These are phyloP conservation scores for Nemotelus nigrinus DNA, from an alignment of 2,888 invertebrate genomes.

Conservation along the genomic window DNA sequence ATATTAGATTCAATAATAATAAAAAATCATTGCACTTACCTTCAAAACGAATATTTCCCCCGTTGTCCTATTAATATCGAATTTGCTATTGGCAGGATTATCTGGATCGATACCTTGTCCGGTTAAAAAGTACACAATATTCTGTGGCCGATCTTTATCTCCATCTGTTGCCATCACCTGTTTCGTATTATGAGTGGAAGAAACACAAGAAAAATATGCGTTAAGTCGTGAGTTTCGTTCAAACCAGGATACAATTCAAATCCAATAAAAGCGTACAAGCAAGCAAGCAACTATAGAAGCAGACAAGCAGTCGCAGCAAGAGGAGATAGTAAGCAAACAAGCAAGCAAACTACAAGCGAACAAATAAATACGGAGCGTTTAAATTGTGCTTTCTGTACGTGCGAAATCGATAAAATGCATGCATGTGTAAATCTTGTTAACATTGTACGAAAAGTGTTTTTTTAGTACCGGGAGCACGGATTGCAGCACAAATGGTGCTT, in stretches of 20 bases:
- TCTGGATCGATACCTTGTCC: slow-evolving; percentile 96
- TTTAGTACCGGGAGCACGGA: not conserved
- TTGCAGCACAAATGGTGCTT: not conserved
- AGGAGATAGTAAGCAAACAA: no score
- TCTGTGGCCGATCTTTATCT: slow-evolving; percentile 92
- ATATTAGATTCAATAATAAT: no score
- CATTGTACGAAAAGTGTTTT: not conserved
- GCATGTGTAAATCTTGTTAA: not conserved
- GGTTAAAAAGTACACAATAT: slow-evolving; percentile 94
- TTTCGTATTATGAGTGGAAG: slow-evolving; percentile 47
- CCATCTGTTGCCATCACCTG: slow-evolving; percentile 97
- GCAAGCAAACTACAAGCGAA: no score
- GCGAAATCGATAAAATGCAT: not conserved
- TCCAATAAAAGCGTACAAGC: slow-evolving; percentile 19
- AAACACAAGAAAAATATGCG: slow-evolving; percentile 5
- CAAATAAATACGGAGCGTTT: no score
- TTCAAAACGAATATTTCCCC: slow-evolving; percentile 95
- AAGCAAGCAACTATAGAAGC: not conserved
- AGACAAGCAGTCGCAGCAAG: not conserved
- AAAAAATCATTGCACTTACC: slow-evolving; percentile 68
- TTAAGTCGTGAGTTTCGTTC: slow-evolving; percentile 12
- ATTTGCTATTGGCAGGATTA: slow-evolving; percentile 94
- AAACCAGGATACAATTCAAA: not conserved
- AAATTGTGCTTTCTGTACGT: not conserved
- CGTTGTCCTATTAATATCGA: slow-evolving; percentile 94